Percentiles rank a stretch among this genome's conserved stretches.
phyloP scores from a whole-genome alignment of 92 coral and sea anemone genomes.

The Porites cylindrica region DNA sequence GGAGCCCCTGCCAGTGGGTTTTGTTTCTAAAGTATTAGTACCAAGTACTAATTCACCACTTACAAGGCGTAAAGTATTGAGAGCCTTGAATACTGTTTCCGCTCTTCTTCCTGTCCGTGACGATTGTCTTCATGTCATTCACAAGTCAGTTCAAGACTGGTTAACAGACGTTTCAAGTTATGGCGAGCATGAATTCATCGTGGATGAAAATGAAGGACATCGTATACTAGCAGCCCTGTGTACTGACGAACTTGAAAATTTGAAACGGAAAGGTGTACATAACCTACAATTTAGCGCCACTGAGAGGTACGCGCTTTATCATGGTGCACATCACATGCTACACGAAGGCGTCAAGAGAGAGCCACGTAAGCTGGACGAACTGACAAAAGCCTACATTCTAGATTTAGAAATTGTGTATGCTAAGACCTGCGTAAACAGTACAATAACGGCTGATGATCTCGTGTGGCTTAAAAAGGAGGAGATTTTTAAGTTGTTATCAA shows the following conservation, averaged over 20 bases:
- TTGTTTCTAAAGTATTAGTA: conserved; percentile 11
- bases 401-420: conserved; percentile 24
- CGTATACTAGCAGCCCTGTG: conserved; percentile 49
- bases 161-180: conserved; percentile 10
- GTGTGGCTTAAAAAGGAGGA: background rate
- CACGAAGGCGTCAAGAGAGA: background rate
- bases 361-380: background rate
- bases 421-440: background rate
- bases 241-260: conserved; percentile 1
- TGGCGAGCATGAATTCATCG: conserved; percentile 39
- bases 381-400: background rate
- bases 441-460: conserved; percentile 2
- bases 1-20: conserved; percentile 34
- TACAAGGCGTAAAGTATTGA: background rate
- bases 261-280: conserved; percentile 11
- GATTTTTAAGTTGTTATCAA: background rate
- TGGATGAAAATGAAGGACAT: conserved; percentile 57
- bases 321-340: conserved; percentile 21
- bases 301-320: conserved; percentile 15
- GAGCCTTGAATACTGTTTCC: conserved; percentile 39
- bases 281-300: background rate
- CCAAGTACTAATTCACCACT: background rate
- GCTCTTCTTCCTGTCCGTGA: conserved; percentile 48
- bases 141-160: conserved; percentile 77
- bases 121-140: conserved; percentile 53